Evolutionary conservation across 1,140 invertebrate genomes (phyloP).

Genomic region (Lamellibrachia luymesi): DNA sequence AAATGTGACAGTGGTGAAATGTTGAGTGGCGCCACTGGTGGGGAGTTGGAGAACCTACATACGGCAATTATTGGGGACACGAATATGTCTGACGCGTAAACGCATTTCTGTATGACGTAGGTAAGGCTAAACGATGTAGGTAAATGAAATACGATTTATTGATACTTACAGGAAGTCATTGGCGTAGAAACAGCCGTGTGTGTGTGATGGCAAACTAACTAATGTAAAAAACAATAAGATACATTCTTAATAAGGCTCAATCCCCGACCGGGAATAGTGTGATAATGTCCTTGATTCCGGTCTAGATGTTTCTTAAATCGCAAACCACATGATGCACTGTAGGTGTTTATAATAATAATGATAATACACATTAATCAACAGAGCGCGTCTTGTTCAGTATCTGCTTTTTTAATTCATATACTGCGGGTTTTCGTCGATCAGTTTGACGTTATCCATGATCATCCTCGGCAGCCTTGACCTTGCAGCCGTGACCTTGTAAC

Average conservation of each 20-base stretch:
- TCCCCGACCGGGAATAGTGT: background rate
- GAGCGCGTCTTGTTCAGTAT: background rate
- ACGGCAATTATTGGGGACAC: too few relatives aligned
- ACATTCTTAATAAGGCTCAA: background rate
- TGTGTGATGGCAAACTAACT: background rate
- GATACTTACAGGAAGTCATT: background rate
- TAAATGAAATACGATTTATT: slow-evolving; percentile 2
- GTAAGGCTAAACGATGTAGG: background rate
- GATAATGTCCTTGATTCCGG: background rate
- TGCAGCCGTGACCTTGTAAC: background rate
- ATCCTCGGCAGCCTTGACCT: background rate
- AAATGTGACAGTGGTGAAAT: too few relatives aligned
- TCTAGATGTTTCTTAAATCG: slow-evolving; percentile 5
- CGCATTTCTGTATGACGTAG: too few relatives aligned
- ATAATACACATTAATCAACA: background rate
- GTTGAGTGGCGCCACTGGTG: too few relatives aligned
- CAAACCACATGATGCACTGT: background rate
- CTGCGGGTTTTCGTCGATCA: background rate
- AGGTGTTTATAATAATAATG: background rate
- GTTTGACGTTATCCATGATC: too few relatives aligned
- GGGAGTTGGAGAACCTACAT: too few relatives aligned
- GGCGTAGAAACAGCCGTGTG: background rate
- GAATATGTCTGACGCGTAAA: too few relatives aligned
- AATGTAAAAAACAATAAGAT: background rate
- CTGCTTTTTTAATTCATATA: background rate